These are phyloP conservation scores for Epizoanthus rinbou DNA, from an alignment of 92 coral and sea anemone species.

Conservation along the genomic window DNA sequence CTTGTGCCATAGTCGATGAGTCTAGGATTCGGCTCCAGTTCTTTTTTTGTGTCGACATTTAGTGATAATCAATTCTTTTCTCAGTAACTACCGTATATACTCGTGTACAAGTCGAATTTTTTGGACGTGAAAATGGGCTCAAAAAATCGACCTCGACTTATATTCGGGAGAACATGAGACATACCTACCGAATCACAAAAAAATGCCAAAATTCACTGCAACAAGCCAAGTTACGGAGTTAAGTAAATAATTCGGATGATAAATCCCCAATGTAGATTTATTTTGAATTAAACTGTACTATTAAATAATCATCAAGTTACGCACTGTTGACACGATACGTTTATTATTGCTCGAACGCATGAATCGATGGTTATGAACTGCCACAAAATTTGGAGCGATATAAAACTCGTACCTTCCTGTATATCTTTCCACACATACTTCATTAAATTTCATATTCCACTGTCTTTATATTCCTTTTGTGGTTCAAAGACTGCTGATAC, in stretches of 20 bases:
- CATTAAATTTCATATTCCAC: conserved; percentile 21
- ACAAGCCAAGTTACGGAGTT: conserved; percentile 39
- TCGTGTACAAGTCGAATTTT: conserved; percentile 18
- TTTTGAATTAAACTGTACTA: conserved; percentile 31
- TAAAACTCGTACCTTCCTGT: conserved; percentile 27
- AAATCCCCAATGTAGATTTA: conserved; percentile 21
- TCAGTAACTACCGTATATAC: too few relatives aligned
- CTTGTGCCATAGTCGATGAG: too few relatives aligned
- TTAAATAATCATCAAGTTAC: conserved; percentile 30
- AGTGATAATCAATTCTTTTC: too few relatives aligned
- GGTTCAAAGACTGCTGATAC: conserved; percentile 31
- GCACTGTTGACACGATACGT: conserved; percentile 17
- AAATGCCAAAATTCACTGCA: conserved; percentile 34
- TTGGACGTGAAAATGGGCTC: conserved; percentile 37
- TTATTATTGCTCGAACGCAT: too few relatives aligned
- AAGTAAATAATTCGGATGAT: conserved; percentile 32
- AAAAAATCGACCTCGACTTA: conserved; percentile 34
- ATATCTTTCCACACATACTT: neutral
- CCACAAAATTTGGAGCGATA: conserved; percentile 14
- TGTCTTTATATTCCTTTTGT: conserved; percentile 30
- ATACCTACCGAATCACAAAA: conserved; percentile 32
- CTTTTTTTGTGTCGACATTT: too few relatives aligned
- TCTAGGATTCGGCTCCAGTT: too few relatives aligned
- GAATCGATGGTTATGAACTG: neutral
- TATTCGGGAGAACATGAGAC: conserved; percentile 30